Conservation (phyloP, 92 coral and sea anemone genomes). For the Meandrina meandrites region DNA sequence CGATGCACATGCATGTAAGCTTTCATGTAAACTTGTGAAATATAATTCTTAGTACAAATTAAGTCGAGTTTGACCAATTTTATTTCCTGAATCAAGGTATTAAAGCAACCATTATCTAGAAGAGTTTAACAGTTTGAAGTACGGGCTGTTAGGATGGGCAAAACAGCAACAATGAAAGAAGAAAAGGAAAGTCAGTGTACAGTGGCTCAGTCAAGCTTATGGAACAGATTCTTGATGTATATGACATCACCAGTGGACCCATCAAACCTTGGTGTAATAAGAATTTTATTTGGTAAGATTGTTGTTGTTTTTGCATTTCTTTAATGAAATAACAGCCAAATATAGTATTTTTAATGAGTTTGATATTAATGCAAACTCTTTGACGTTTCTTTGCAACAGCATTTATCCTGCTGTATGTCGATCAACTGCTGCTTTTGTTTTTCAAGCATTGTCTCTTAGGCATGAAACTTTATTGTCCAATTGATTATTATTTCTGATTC, state of each 20-base stretch:
- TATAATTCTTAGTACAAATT: background rate
- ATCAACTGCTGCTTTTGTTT: no score
- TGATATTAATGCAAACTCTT: no score
- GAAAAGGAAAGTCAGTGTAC: background rate
- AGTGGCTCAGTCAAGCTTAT: background rate
- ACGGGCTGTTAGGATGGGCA: background rate
- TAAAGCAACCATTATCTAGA: background rate
- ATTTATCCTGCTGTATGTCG: no score
- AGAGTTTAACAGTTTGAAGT: no score
- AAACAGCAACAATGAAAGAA: background rate
- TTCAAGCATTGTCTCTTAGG: no score
- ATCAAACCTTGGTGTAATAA: constrained; percentile 70
- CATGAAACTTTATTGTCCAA: no score
- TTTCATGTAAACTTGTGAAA: background rate
- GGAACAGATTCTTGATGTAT: constrained; percentile 40
- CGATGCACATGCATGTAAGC: no score
- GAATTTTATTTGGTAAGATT: constrained; percentile 76
- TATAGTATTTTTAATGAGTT: no score
- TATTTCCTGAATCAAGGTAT: background rate
- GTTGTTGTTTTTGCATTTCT: background rate
- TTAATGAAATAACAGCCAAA: no score
- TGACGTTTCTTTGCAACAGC: no score
- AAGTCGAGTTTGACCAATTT: background rate
- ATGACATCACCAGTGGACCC: constrained; percentile 76
- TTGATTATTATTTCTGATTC: no score